Base-by-base conservation (phyloP, 2,797 vertebrate species). In the Netta rufina region DNA sequence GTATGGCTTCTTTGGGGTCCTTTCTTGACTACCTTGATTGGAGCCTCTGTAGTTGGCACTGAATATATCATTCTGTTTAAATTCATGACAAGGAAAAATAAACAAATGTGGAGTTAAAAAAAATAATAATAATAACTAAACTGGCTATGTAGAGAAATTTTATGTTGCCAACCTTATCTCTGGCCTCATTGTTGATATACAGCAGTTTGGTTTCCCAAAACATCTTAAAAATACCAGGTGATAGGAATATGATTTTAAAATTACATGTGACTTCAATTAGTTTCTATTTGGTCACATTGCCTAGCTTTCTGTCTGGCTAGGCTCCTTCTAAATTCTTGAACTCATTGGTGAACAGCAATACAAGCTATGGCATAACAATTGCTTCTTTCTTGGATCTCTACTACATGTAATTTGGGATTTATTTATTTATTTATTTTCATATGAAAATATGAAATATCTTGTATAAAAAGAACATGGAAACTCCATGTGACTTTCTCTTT, bases 401-500 rank as follows among this genome's bases (percentile, higher is more conserved):
- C 45, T 73, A 41, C 67, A 82, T 90, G 84, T 92, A 90, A 86
- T 88, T 70, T 36, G 49, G 36, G 3, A 27, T 33, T 66, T 85
- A 32, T 60, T 81, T 84, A 49, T 49, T 49, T 49, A 25, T 14
- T 51, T 51, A 47, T 47, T 51, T 91, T 87, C 13, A 41, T 54
- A 39, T 36, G 0, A 51, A 51, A 51, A 51, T 51, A 51, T 25
- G 24, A 95, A 93, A 96, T 95, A 95, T 15, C 22, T 92, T 3
- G 21, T n/a, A 54, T 24, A 80, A 65, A 86, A 90, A 90, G 41
- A 22, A 38, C 70, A 39, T 32, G 57, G 76, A 91, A 81, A 70
- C 39, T 92, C 89, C 84, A 64, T 71, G 20, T 91, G 92, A 90
- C 89, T 96, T 91, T 92, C 60, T 82, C 87, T 74, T 21, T 87